A percentile compares a stretch with the other conserved stretches of the same genome.
phyloP scores from a whole-genome alignment of 2,113 vertebrate genomes.

The Lathamus discolor region DNA sequence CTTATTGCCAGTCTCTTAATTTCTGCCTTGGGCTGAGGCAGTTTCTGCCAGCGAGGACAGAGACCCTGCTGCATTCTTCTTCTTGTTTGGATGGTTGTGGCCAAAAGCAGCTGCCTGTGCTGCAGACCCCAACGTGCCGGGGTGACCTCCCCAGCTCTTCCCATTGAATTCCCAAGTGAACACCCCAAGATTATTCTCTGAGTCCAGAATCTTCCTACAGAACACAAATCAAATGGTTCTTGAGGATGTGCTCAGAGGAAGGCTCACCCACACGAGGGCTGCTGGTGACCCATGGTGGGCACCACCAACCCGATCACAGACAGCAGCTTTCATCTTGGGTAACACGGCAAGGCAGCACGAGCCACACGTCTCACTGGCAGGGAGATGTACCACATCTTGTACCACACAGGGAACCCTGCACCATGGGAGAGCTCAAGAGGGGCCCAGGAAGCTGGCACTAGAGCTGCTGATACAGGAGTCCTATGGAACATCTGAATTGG shows the following conservation, averaged over 20 bases:
- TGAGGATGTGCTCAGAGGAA: neutral
- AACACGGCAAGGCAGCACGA: rapidly evolving
- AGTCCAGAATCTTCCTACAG: neutral
- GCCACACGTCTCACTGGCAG: rapidly evolving
- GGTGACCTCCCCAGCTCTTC: neutral
- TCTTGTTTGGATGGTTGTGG: neutral
- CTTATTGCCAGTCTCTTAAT: neutral
- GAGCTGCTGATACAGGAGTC: neutral
- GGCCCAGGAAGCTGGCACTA: neutral
- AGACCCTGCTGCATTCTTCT: neutral
- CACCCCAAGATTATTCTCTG: neutral
- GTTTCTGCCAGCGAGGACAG: neutral
- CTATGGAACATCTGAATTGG: rapidly evolving
- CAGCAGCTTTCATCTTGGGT: neutral
- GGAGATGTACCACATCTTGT: neutral
- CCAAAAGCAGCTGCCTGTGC: neutral
- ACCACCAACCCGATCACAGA: neutral
- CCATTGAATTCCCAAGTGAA: neutral
- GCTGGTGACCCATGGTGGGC: neutral
- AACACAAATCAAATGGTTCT: neutral
- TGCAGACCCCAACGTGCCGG: rapidly evolving
- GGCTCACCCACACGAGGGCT: neutral
- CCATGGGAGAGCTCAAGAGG: neutral
- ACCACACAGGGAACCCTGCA: neutral
- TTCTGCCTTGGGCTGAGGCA: neutral